Base-by-base conservation (phyloP, 2,113 vertebrate genomes). In the Indicator maculatus region DNA sequence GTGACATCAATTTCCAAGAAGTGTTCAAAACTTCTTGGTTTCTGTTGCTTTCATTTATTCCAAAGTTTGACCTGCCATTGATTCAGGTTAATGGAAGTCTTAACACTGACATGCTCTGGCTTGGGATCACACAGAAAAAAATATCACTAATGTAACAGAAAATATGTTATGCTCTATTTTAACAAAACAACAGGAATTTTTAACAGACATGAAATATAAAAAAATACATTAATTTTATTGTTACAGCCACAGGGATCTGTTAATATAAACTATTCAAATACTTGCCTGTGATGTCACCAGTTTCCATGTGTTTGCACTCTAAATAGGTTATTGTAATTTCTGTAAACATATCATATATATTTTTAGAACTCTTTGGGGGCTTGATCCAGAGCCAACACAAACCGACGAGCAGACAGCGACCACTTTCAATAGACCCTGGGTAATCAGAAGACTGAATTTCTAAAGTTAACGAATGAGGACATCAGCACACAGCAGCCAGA, bases 321-420 rank as follows among this genome's bases (percentile, higher is more conserved):
- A 95, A 95, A 97, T 82, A 95, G 72, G 81, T 88, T 70, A 81
- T 55, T 93, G 79, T 71, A 90, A 90, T 94, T 94, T 96, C 93
- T 88, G 86, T 95, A 95, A 96, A 88, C 41, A 75, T 61, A 87
- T 60, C 33, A 28, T 33, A 70, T 30, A 56, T 81, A 95, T 95
- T 94, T 96, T 94, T 95, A 96, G 94, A 93, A 88, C 88, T 93
- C 61, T 89, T 20, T 78, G 27, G 36, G 9, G 50, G 28, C 33
- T 89, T 93, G 85, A 88, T 86, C 31, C 56, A 83, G 58, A 75
- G 85, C 93, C 93, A 95, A 61, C 21, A 77, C 71, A 91, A 95
- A 58, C 61, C 5, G 11, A 24, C 0, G 1, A 72, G 58, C 72
- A 93, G 96, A 95, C 87, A 96, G 78, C 56, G 85, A 95, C 72